Base-by-base conservation (phyloP, 2,888 invertebrate species). In the Meiosimyza decipiens region DNA sequence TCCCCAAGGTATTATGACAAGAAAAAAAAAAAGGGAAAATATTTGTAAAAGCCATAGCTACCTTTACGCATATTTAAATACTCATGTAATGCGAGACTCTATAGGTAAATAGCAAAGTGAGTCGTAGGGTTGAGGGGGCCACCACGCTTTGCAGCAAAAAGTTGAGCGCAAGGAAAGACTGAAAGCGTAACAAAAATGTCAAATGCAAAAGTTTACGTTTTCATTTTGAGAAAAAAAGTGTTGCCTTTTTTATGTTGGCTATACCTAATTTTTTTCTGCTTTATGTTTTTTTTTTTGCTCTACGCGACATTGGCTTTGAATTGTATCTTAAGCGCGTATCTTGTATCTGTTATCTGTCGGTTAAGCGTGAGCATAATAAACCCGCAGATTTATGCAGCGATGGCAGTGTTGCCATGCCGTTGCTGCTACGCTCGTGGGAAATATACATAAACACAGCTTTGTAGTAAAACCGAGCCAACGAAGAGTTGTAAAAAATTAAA, bases 381-480 rank as follows among this genome's bases (percentile, higher is more conserved):
- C 63, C 70, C 70, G 69, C 69, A 70, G 70, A 70, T 62, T 70
- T 70, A 63, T 70, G 47, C 63, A 52, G 64, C 64, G 49, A 15
- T 12, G 6, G 22, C 7, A 22, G 52, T 60, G 51, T 69, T 69
- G 69, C 60, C 64, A 64, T 18, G 28, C 50, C 18, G 52, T 15
- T 22, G 64, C 50, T n/a, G 13, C 22, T 60, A 51, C 18, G 69
- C 49, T 22, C 51, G 69, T 62, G 70, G 70, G 70, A 69, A 40
- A 63, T 63, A 18, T 50, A 33, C 63, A 50, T 11, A 63, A 3
- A 50, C 13, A 63, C 47, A 51, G 50, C 51, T 51, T 18, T 18
- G 6, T 22, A 28, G 13, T 28, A n/a, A 18, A 64, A 64, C 18
- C 28, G 22, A 22, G 7, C 12, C 11, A n/a, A 6, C 15, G 15